Evolutionary conservation across 2,888 invertebrate genomes (phyloP).

Genomic region (Caenorhabditis panamensis): DNA sequence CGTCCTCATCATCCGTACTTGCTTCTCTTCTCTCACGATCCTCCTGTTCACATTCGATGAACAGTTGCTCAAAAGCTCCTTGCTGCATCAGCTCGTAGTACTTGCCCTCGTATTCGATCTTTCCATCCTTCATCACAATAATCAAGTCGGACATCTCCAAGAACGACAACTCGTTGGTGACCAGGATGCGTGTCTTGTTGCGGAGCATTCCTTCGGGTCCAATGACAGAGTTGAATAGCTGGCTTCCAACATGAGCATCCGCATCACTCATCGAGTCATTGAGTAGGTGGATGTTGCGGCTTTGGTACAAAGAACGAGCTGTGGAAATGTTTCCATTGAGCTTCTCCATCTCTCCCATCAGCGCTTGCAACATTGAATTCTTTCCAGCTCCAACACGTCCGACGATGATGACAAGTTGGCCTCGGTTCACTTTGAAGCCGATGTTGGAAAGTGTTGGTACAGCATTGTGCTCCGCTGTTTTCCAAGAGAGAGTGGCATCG

Average conservation of each 20-base stretch:
- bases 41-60: constrained; percentile 77
- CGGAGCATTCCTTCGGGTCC: constrained; percentile 80
- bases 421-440: constrained; percentile 84
- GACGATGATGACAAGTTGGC: constrained; percentile 77
- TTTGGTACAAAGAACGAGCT: constrained; percentile 92
- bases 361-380: constrained; percentile 87
- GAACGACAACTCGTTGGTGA: constrained; percentile 96
- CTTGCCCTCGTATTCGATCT: constrained; percentile 75
- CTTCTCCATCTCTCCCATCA: constrained; percentile 85
- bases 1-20: constrained; percentile 62
- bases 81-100: constrained; percentile 77
- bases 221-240: constrained; percentile 84
- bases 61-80: constrained; percentile 75
- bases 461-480: constrained; percentile 59
- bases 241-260: constrained; percentile 96
- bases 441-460: constrained; percentile 82
- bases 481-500: constrained; percentile 75
- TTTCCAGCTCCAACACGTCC: constrained; percentile 81
- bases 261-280: constrained; percentile 97
- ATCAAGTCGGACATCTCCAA: constrained; percentile 93
- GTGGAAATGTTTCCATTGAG: constrained; percentile 73
- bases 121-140: constrained; percentile 87
- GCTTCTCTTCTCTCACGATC: constrained; percentile 62
- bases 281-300: constrained; percentile 92
- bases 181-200: constrained; percentile 89